phyloP scores from a whole-genome alignment of 2,888 invertebrate genomes.

The Taphrorychus bicolor region DNA sequence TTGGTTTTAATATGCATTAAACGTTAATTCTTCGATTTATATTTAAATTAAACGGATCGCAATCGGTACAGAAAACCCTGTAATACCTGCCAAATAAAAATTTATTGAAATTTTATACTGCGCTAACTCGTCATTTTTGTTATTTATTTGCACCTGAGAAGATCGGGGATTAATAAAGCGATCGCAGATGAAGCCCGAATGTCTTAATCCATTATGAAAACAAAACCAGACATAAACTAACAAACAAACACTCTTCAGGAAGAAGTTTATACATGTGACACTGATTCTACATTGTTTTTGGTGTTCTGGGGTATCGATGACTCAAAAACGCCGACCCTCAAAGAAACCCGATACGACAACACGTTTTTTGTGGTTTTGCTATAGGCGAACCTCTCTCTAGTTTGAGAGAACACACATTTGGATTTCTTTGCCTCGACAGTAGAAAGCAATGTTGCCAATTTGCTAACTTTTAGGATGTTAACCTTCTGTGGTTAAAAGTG shows the following conservation, averaged over 20 bases:
- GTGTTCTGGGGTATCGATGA: not conserved
- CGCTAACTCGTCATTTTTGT: not conserved
- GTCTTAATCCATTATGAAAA: no score
- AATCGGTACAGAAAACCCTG: conserved; percentile 15
- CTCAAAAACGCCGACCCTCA: not conserved
- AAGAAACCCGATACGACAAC: not conserved
- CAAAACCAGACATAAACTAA: not conserved
- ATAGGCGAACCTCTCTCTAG: no score
- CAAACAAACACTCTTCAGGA: not conserved
- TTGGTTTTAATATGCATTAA: conserved; percentile 40
- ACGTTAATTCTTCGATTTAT: conserved; percentile 40
- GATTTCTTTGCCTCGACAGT: no score
- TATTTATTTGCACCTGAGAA: not conserved
- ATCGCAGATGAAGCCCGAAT: not conserved
- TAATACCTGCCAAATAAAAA: conserved; percentile 8
- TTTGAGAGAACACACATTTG: no score
- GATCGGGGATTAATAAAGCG: not conserved
- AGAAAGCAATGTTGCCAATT: no score
- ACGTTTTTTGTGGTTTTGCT: not conserved
- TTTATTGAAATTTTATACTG: conserved; percentile 25
- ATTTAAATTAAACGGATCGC: conserved; percentile 38
- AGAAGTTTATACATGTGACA: not conserved
- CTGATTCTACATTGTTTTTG: not conserved
- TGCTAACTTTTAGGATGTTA: no score
- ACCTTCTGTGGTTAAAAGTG: no score